phyloP scores from a whole-genome alignment of 2,113 vertebrate species.

The Pygathrix nemaeus region DNA sequence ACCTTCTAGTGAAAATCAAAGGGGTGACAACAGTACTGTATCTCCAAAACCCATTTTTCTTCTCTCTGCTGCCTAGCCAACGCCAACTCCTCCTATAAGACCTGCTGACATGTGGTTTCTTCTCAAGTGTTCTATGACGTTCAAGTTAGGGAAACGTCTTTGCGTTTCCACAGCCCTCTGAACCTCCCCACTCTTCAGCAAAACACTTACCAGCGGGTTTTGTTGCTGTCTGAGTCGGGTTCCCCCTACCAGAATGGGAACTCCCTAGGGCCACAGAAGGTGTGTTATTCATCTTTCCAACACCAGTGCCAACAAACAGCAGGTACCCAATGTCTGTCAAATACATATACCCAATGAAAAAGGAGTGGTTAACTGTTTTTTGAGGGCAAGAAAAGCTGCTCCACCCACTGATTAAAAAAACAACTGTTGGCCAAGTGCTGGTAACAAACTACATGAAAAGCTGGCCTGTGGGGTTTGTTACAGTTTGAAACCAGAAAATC shows the following conservation, averaged over 20 bases:
- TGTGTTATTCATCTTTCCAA: background rate
- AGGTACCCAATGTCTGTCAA: background rate
- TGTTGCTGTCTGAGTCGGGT: background rate
- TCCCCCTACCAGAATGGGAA: background rate
- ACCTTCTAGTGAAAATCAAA: background rate
- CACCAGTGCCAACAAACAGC: background rate
- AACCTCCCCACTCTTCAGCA: background rate
- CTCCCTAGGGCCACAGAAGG: background rate
- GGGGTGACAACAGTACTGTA: background rate
- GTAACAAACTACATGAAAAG: background rate
- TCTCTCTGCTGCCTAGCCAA: background rate
- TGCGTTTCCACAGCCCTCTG: background rate
- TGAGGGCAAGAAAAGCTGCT: background rate
- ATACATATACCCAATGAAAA: background rate
- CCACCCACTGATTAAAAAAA: conserved; percentile 50
- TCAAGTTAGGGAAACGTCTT: background rate
- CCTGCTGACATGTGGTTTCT: background rate
- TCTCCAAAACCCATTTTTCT: background rate
- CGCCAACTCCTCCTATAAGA: background rate
- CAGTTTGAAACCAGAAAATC: background rate
- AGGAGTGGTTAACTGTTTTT: background rate
- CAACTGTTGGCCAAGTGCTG: background rate
- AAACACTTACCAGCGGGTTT: background rate
- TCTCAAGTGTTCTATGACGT: background rate
- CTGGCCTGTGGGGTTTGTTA: background rate